phyloP scores from a whole-genome alignment of 2,888 invertebrate genomes.

The Cephus pulcher region DNA sequence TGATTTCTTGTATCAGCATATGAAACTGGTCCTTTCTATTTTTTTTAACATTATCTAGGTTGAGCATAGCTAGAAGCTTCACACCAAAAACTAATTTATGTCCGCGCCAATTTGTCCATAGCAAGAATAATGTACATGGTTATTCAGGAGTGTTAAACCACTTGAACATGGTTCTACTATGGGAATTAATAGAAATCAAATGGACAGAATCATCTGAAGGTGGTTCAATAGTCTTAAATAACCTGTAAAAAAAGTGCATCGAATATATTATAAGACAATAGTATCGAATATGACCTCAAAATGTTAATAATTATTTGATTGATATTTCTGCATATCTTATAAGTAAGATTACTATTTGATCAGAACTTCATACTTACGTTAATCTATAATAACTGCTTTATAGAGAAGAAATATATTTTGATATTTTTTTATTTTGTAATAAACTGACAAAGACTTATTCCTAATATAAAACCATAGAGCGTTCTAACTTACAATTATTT shows the following conservation, averaged over 20 bases:
- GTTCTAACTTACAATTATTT: constrained; percentile 1
- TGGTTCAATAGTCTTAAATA: too few relatives aligned
- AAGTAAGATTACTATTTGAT: background rate
- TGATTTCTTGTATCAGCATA: background rate
- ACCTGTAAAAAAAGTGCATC: background rate
- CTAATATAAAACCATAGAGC: background rate
- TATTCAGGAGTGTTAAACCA: too few relatives aligned
- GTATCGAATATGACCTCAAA: background rate
- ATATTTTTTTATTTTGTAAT: constrained; percentile 24
- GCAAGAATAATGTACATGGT: background rate
- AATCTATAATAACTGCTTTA: background rate
- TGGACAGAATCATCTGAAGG: too few relatives aligned
- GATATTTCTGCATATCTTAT: background rate
- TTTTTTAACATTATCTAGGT: background rate
- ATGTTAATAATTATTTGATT: background rate
- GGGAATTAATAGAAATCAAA: too few relatives aligned
- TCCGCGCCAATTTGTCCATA: constrained; percentile 13
- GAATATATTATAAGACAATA: background rate
- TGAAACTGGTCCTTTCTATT: background rate
- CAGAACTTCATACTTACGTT: background rate
- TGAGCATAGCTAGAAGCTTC: constrained; percentile 31
- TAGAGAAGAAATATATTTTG: constrained; percentile 16
- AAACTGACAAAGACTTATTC: constrained; percentile 16
- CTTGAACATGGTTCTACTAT: too few relatives aligned
- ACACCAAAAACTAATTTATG: constrained; percentile 52